Percentiles rank a stretch among this genome's conserved stretches.
phyloP scores from a whole-genome alignment of 2,888 invertebrate genomes.

The Catocala sponsa region DNA sequence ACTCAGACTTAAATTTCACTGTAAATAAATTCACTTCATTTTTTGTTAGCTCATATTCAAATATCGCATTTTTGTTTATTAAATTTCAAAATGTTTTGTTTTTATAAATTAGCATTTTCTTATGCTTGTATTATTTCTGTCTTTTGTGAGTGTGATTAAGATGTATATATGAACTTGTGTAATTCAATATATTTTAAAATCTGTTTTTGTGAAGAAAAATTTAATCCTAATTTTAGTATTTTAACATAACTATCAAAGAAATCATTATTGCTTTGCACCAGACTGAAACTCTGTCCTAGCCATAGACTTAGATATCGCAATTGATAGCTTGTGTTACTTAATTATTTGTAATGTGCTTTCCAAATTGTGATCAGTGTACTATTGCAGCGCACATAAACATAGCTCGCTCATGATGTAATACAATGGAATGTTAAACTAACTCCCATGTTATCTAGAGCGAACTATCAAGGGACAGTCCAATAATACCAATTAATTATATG shows the following conservation, averaged over 20 bases:
- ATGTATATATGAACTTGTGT: slow-evolving; percentile 7
- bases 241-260: neutral
- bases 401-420: slow-evolving; percentile 28
- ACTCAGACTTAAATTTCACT: slow-evolving; percentile 43
- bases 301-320: slow-evolving; percentile 48
- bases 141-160: slow-evolving; percentile 10
- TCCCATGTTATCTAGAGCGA: slow-evolving; percentile 23
- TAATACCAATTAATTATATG: slow-evolving; percentile 44
- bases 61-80: slow-evolving; percentile 40
- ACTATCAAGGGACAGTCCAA: slow-evolving; percentile 27
- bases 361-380: slow-evolving; percentile 28
- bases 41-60: slow-evolving; percentile 30
- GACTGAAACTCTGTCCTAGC: slow-evolving; percentile 51
- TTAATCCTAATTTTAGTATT: slow-evolving; percentile 6
- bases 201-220: neutral
- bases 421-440: slow-evolving; percentile 13
- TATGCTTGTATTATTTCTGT: slow-evolving; percentile 6
- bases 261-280: slow-evolving; percentile 25
- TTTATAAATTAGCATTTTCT: slow-evolving; percentile 5
- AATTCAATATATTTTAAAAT: slow-evolving; percentile 2
- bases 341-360: slow-evolving; percentile 47
- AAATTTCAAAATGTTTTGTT: slow-evolving; percentile 7
- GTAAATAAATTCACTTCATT: slow-evolving; percentile 44
- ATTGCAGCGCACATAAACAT: slow-evolving; percentile 11
- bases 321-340: slow-evolving; percentile 49